Conservation (phyloP, 2,113 vertebrate species). For the Catharus fuscescens region DNA sequence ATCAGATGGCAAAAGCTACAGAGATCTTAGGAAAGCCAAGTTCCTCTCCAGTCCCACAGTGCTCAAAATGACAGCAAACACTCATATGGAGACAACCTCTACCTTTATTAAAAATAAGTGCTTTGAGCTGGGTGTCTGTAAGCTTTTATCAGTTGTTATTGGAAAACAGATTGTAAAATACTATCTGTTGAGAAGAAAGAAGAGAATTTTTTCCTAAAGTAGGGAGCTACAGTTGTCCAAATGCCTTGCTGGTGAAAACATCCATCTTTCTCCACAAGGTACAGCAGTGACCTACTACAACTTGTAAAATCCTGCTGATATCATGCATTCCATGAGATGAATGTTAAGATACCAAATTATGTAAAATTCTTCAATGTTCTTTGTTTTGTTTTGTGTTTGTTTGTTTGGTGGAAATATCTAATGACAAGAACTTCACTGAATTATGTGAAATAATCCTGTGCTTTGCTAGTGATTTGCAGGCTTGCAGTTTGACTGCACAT, state of each 20-base stretch:
- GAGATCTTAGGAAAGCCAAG: background rate
- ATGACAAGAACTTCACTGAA: background rate
- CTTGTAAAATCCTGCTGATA: background rate
- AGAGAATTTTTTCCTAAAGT: background rate
- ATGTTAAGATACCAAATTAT: background rate
- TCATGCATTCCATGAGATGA: background rate
- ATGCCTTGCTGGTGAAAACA: background rate
- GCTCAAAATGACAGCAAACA: background rate
- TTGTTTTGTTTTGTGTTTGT: background rate
- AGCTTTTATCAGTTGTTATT: background rate
- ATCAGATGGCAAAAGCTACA: background rate
- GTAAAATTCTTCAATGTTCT: background rate
- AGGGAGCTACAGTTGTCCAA: background rate
- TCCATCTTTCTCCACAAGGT: background rate
- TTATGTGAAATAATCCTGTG: background rate
- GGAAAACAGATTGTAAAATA: background rate
- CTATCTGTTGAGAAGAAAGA: background rate
- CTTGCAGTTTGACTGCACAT: background rate
- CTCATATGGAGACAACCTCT: background rate
- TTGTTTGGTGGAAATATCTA: background rate
- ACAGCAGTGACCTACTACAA: background rate
- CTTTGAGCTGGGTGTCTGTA: background rate
- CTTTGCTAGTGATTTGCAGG: background rate
- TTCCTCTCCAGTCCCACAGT: background rate
- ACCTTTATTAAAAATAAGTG: background rate